Conservation (phyloP, 2,888 invertebrate genomes). For the Lycocerus yunnanus region DNA sequence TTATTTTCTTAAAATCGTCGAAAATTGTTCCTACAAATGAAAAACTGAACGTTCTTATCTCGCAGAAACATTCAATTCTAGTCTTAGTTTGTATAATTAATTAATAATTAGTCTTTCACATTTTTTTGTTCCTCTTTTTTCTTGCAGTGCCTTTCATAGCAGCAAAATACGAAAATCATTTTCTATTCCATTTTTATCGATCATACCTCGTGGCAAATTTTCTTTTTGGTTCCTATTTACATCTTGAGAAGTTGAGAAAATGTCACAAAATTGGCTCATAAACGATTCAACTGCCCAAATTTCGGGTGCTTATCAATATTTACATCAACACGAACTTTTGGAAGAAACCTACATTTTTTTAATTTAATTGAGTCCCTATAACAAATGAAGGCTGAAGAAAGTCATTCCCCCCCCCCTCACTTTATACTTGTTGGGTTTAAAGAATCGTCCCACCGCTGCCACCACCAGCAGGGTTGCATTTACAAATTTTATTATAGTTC, state of each 20-base stretch:
- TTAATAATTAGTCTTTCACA: background rate
- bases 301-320: background rate
- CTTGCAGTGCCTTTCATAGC: background rate
- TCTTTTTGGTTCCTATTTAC: background rate
- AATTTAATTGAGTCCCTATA: too few species aligned
- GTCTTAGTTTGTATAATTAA: background rate
- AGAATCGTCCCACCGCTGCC: too few species aligned
- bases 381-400: too few species aligned
- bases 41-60: background rate
- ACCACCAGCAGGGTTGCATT: too few species aligned
- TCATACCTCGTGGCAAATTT: background rate
- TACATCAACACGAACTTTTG: too few species aligned
- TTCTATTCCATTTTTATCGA: background rate
- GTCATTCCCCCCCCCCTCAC: too few species aligned
- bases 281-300: background rate
- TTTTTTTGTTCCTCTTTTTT: background rate
- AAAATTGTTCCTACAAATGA: background rate
- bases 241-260: background rate
- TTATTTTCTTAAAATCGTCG: background rate
- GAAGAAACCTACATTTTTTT: too few species aligned
- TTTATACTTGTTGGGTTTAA: too few species aligned
- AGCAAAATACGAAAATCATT: background rate
- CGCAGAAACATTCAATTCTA: background rate
- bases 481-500: too few species aligned
- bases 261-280: background rate